Conservation (phyloP, 2,888 invertebrate species). For the Teinopalpus imperialis region DNA sequence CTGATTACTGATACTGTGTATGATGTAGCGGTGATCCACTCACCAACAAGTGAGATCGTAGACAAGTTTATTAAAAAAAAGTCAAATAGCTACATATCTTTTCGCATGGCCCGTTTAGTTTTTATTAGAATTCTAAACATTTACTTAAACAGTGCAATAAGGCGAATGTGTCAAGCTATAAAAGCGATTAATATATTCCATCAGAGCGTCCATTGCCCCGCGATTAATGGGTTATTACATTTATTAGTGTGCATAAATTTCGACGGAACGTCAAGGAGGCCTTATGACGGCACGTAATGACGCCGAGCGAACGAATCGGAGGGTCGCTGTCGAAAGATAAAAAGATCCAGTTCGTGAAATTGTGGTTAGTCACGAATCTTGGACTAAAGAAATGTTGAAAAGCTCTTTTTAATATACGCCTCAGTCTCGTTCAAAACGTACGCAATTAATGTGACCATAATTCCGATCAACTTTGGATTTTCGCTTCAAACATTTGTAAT, state of each 20-base stretch:
- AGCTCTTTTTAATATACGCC: not conserved
- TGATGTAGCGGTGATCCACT: too few species aligned
- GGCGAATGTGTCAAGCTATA: not conserved
- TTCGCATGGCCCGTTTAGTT: too few species aligned
- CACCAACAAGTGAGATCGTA: too few species aligned
- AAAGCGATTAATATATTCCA: conserved; percentile 14
- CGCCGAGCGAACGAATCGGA: conserved; percentile 3
- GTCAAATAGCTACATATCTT: too few species aligned
- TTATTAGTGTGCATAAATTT: conserved; percentile 7
- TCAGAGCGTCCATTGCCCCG: conserved; percentile 10
- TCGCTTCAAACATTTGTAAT: too few species aligned
- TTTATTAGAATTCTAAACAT: too few species aligned
- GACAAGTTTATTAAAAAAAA: too few species aligned
- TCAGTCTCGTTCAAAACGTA: not conserved
- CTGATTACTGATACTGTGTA: too few species aligned
- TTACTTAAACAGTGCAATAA: not conserved
- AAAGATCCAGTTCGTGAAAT: conserved; percentile 6
- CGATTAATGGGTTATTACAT: conserved; percentile 2
- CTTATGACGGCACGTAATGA: conserved; percentile 12
- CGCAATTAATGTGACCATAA: not conserved
- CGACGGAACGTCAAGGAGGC: conserved; percentile 8
- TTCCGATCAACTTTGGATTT: too few species aligned
- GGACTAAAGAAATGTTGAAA: not conserved
- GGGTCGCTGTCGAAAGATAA: conserved; percentile 1
- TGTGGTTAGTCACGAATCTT: not conserved